Percentiles rank a stretch among this genome's conserved stretches.
These are phyloP conservation scores for Lasioglossum leucozonium DNA, from an alignment of 2,888 invertebrate species.

Conservation along the genomic window DNA sequence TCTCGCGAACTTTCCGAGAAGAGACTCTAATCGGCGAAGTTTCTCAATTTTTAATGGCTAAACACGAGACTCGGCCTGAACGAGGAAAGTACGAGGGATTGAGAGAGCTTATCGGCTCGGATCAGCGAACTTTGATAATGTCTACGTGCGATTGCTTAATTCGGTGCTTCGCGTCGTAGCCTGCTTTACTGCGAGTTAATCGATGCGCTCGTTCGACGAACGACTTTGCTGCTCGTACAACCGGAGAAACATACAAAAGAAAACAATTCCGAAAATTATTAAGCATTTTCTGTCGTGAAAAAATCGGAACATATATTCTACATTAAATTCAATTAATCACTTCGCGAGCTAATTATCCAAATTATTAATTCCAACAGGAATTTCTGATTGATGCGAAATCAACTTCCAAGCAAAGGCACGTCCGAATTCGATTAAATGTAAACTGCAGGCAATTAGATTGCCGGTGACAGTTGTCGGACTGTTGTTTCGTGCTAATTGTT, in stretches of 20 bases:
- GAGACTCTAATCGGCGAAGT: neutral
- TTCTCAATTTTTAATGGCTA: neutral
- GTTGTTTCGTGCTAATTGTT: neutral
- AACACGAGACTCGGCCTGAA: neutral
- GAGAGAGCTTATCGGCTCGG: neutral
- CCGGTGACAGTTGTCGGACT: neutral
- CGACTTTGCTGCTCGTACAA: neutral
- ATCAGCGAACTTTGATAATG: constrained; percentile 22
- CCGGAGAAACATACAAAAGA: neutral
- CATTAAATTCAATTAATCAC: neutral
- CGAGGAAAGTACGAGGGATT: neutral
- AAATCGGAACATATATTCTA: too few species aligned
- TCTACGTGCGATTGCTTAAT: constrained; percentile 16
- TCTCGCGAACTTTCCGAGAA: neutral
- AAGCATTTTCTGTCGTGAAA: neutral
- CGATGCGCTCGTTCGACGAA: neutral
- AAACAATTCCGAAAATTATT: neutral
- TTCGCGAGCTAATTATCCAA: too few species aligned
- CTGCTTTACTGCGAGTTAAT: neutral
- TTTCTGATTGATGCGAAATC: neutral
- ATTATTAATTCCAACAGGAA: neutral
- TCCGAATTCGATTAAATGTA: neutral
- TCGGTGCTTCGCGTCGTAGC: neutral
- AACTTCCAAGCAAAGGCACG: neutral
- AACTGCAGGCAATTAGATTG: neutral